These are phyloP conservation scores for Apus apus DNA, from an alignment of 2,113 vertebrate genomes.

Conservation along the genomic window DNA sequence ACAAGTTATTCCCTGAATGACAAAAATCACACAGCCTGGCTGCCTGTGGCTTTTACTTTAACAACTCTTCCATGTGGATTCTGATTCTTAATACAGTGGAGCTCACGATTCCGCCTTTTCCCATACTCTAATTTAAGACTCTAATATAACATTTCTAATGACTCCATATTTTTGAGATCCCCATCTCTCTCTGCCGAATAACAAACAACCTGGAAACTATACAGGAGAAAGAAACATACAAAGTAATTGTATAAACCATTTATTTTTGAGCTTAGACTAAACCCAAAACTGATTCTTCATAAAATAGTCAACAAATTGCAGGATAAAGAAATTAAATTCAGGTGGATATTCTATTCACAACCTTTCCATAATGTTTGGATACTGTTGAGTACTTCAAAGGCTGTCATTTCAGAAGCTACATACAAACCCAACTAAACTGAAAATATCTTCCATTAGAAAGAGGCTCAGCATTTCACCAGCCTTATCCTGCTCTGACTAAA, in stretches of 20 bases:
- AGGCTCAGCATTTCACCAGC: not conserved
- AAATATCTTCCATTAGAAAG: not conserved
- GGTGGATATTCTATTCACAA: not conserved
- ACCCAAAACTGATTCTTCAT: not conserved
- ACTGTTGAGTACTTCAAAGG: not conserved
- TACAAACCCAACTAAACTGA: not conserved
- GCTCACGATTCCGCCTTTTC: not conserved
- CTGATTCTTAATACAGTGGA: not conserved
- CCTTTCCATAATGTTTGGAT: not conserved
- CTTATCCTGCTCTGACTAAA: not conserved
- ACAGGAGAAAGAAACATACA: not conserved
- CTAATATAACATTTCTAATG: not conserved
- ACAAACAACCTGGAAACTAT: not conserved
- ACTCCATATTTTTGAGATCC: not conserved
- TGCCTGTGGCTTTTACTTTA: not conserved
- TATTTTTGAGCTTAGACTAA: not conserved
- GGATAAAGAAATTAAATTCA: not conserved
- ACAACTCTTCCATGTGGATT: rapidly evolving
- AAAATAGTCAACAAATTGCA: not conserved
- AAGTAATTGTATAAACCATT: not conserved
- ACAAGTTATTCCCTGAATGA: not conserved
- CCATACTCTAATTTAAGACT: not conserved
- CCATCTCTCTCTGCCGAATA: not conserved
- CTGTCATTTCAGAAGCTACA: not conserved
- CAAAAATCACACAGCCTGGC: not conserved